phyloP scores from a whole-genome alignment of 2,797 vertebrate species.

The Eulemur coronatus region DNA sequence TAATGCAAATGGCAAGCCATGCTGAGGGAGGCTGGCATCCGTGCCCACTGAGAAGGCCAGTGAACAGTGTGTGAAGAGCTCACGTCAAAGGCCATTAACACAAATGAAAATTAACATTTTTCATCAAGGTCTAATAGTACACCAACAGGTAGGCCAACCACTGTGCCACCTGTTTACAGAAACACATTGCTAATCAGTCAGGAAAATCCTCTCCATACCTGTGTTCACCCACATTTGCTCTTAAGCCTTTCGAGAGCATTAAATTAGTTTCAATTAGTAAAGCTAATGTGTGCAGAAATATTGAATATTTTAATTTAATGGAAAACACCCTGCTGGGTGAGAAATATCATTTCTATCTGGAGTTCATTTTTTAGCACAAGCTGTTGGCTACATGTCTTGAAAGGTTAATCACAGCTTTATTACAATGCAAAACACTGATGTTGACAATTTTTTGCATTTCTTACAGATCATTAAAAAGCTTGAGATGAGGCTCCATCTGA shows the following conservation, averaged over 20 bases:
- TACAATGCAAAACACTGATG: not conserved
- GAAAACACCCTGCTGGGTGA: slow-evolving; percentile 57
- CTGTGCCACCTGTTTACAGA: slow-evolving; percentile 82
- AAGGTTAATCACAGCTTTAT: slow-evolving; percentile 49
- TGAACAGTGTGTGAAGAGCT: slow-evolving; percentile 30
- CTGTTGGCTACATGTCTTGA: not conserved
- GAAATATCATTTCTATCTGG: slow-evolving; percentile 24
- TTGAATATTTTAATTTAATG: slow-evolving; percentile 78
- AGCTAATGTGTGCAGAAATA: slow-evolving; percentile 74
- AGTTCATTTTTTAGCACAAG: not conserved
- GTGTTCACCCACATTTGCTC: slow-evolving; percentile 70
- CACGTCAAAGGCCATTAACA: slow-evolving; percentile 82
- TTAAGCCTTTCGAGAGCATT: slow-evolving; percentile 76
- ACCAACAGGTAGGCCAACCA: slow-evolving; percentile 78
- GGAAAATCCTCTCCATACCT: slow-evolving; percentile 71
- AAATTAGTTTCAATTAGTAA: slow-evolving; percentile 79
- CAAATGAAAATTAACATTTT: slow-evolving; percentile 83
- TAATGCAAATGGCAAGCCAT: slow-evolving; percentile 46
- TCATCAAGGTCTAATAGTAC: slow-evolving; percentile 81
- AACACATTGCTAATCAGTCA: slow-evolving; percentile 83
- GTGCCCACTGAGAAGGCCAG: slow-evolving; percentile 55
- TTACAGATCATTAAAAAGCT: slow-evolving; percentile 11
- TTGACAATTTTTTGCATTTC: not conserved
- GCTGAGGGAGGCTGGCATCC: not conserved
- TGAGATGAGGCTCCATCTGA: not conserved